Base-by-base conservation (phyloP, 2,888 invertebrate species). In the Oegoconia quadripuncta region DNA sequence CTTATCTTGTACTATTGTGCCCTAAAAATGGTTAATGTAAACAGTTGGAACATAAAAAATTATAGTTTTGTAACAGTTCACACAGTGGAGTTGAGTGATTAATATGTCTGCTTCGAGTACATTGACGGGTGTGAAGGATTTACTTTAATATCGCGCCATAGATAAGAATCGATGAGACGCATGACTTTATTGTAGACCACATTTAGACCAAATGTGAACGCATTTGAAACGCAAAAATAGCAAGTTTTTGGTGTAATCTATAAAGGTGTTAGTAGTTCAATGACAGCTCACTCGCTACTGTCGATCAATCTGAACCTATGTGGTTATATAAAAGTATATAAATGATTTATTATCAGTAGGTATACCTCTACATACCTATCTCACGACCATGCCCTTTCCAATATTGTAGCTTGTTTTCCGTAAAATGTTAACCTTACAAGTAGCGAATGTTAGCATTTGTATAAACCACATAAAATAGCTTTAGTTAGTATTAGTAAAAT, bases 21-120 rank as follows among this genome's bases (percentile, higher is more conserved):
- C 72, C 67, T 76, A 73, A 78, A 79, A 80, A 74, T 78, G 72
- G 69, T 43, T 56, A 48, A 63, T 56, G 54, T 59, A 57, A 59
- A 54, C 46, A 53, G 48, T 15, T 38, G 35, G 22, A 39, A 52
- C 51, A 68, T 65, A 72, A 75, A 75, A 67, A 55, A 41, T 22
- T 22, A 14, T 13, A 42, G 46, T 56, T 57, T 54, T 51, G 50
- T 46, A 50, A 48, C 42, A 54, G 43, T 61, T 64, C 52, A 52
- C 56, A 42, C 42, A 44, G 38, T 46, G 50, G 59, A 63, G 67
- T 58, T n/a, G n/a, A n/a, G n/a, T n/a, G n/a, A n/a, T n/a, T n/a
- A n/a, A n/a, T n/a, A n/a, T n/a, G n/a, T n/a, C n/a, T n/a, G n/a
- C n/a, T n/a, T n/a, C n/a, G n/a, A n/a, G n/a, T n/a, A n/a, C n/a